Evolutionary conservation across 2,797 vertebrate species (phyloP), one percentile per base, ranked within the genome.

Genomic region (Acridotheres tristis): DNA sequence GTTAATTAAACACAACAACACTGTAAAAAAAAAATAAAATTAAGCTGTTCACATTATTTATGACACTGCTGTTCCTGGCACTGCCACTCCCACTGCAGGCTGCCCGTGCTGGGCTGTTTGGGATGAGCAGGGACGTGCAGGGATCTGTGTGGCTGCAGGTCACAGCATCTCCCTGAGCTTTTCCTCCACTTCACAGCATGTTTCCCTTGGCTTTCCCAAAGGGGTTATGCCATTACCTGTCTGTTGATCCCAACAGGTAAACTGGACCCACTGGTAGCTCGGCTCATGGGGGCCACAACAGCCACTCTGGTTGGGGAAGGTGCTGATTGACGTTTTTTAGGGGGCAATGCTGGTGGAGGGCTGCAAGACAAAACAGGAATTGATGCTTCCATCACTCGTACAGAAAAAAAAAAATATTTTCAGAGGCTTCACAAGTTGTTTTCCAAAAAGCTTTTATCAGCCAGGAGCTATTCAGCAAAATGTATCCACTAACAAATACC

Each of bases 271-370:
- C 98, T 98, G 86, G 98, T 98, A 54, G 98, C 98, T 81, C 99
- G 98, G 90, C 99, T 99, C 99, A 99, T 99, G 17, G 99, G 99
- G 26, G 99, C 98, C 27, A 99, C 99, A 12, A 99, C 98, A 0
- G 99, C 99, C 76, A 99, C 99, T 27, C 99, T 98, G 8, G 99
- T 99, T 1, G 99, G 99, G n/a, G 99, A 99, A 10, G 99, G 98
- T 2, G 99, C 99, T 0, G 99, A 99, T 97, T 99, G 99, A 7
- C 99, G 98, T 81, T 99, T 99, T 97, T 99, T 99, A 36, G 99
- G 99, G 13, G 99, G 99, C 86, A 99, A 88, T 18, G 99, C 99
- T 50, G 99, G 99, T 32, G 99, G 98, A 83, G 97, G 98, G 89
- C 99, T 98, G 95, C 71, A 96, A 95, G 47, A 97, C 67, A 92